Percentiles rank a stretch among this genome's conserved stretches.
Conservation (phyloP, 2,888 invertebrate genomes). For the Pseudanteris insignis region DNA sequence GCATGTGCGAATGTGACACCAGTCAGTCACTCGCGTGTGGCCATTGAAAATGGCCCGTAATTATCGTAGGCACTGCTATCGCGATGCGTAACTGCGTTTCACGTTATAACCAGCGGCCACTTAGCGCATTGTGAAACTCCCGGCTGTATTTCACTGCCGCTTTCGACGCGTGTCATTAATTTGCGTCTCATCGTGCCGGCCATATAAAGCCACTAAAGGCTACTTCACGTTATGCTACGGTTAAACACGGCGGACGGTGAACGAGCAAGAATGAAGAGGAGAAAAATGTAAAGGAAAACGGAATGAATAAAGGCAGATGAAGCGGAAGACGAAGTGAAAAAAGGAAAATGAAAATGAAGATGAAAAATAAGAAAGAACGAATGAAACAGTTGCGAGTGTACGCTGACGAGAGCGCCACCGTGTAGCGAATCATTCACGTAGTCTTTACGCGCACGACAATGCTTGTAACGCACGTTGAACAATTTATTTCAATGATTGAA, state of each 20-base stretch:
- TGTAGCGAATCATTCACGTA: constrained; percentile 38
- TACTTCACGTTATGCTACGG: constrained; percentile 31
- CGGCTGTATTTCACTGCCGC: constrained; percentile 54
- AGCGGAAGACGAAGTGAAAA: no score
- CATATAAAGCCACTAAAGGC: constrained; percentile 43
- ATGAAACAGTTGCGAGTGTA: no score
- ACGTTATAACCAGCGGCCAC: constrained; percentile 47
- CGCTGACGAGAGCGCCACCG: constrained; percentile 41
- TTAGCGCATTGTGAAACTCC: constrained; percentile 55
- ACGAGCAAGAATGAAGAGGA: constrained; percentile 18
- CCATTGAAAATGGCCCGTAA: constrained; percentile 54
- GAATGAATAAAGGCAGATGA: no score
- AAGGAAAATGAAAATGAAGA: no score
- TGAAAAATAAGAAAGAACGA: no score
- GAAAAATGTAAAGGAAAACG: background rate
- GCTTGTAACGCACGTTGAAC: constrained; percentile 7
- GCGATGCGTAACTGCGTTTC: constrained; percentile 48
- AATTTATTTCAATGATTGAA: background rate
- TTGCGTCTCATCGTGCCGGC: constrained; percentile 48
- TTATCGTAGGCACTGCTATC: constrained; percentile 56
- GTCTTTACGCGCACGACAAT: constrained; percentile 13
- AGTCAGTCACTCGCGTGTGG: constrained; percentile 46
- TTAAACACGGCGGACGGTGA: constrained; percentile 25
- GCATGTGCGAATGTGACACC: constrained; percentile 48
- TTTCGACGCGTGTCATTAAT: constrained; percentile 60